These are phyloP conservation scores for Microctenopoma steveboyesi DNA, from an alignment of 2,797 vertebrate genomes.

Conservation along the genomic window DNA sequence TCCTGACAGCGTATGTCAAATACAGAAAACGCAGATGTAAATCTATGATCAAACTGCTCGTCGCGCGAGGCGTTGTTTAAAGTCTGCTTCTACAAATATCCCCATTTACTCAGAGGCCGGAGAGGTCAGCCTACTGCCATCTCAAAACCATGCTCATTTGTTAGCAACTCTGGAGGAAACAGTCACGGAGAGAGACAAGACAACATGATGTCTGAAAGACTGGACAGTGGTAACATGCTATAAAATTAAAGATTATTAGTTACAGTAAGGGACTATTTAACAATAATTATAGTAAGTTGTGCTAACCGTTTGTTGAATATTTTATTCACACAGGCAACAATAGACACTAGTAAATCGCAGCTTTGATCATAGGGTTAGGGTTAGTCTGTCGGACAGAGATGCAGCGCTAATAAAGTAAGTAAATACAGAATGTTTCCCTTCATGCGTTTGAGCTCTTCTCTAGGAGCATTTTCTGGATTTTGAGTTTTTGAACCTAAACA, in stretches of 20 bases:
- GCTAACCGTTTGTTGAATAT: too few species aligned
- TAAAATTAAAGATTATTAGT: background rate
- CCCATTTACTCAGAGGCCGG: background rate
- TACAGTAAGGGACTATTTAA: background rate
- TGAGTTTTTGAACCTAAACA: slow-evolving; percentile 10
- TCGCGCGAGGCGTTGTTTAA: background rate
- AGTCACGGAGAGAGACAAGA: background rate
- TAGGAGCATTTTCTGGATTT: background rate
- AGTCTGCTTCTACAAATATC: background rate
- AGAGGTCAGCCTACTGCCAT: background rate
- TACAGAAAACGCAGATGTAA: slow-evolving; percentile 12
- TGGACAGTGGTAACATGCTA: too few species aligned
- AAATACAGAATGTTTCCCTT: background rate
- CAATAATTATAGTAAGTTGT: too few species aligned
- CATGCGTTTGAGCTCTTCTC: background rate
- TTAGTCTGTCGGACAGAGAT: background rate
- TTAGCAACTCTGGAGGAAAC: background rate
- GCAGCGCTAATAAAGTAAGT: background rate
- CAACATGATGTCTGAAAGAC: background rate
- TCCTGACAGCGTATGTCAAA: background rate
- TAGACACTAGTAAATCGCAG: background rate
- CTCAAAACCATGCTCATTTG: background rate
- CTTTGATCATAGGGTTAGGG: background rate
- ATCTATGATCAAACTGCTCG: slow-evolving; percentile 19
- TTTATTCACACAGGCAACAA: too few species aligned